A percentile compares a stretch with the other conserved stretches of the same genome.
Conservation (phyloP, 1,140 invertebrate species). For the Phortica variegata region DNA sequence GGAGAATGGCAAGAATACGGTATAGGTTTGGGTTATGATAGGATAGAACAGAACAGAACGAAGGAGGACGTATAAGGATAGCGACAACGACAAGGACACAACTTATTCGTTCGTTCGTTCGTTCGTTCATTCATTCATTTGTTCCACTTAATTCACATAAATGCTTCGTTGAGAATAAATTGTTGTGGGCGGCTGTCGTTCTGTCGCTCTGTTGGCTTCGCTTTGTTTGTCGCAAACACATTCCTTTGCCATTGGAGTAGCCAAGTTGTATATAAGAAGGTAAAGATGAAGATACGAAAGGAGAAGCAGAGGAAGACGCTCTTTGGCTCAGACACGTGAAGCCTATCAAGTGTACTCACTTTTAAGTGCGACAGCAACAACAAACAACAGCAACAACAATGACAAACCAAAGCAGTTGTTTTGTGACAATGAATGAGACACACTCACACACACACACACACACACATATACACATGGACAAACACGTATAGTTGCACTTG, state of each 20-base stretch:
- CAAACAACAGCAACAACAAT: not conserved
- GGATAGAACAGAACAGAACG: not conserved
- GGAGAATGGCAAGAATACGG: not conserved
- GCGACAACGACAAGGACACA: not conserved
- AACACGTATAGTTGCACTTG: too few relatives aligned
- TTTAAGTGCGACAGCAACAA: constrained; percentile 18
- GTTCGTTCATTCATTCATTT: constrained; percentile 20
- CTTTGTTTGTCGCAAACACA: constrained; percentile 1
- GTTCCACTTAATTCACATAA: constrained; percentile 45
- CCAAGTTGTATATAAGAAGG: constrained; percentile 5
- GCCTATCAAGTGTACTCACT: constrained; percentile 43
- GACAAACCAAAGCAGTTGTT: too few relatives aligned
- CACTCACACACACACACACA: too few relatives aligned
- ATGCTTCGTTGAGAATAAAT: constrained; percentile 44
- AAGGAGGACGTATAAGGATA: not conserved
- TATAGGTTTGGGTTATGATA: not conserved
- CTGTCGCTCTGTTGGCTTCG: constrained; percentile 3
- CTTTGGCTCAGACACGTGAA: constrained; percentile 23
- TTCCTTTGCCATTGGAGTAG: constrained; percentile 6
- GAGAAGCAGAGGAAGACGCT: not conserved
- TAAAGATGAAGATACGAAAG: not conserved
- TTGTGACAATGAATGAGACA: too few relatives aligned
- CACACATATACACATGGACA: too few relatives aligned
- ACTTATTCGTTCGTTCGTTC: not conserved
- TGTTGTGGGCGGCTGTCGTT: constrained; percentile 15